phyloP scores from a whole-genome alignment of 2,888 invertebrate genomes.

The Callosobruchus maculatus region DNA sequence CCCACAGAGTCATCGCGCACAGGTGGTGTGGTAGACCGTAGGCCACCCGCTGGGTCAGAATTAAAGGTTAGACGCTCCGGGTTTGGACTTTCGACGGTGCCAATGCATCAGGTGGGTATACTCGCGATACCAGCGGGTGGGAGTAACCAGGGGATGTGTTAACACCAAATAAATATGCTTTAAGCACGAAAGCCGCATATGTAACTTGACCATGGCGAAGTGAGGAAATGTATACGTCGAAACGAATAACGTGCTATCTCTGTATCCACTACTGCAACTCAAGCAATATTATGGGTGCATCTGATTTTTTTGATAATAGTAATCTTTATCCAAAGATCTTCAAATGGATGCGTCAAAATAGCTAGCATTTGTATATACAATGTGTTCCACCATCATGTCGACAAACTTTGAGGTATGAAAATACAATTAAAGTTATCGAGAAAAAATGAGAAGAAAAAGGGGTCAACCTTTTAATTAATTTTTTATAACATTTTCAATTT shows the following conservation, averaged over 20 bases:
- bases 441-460: too few species aligned
- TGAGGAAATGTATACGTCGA: not conserved
- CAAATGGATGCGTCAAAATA: too few species aligned
- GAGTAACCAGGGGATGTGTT: not conserved
- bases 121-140: not conserved
- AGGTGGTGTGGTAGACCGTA: not conserved
- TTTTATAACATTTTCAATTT: too few species aligned
- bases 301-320: too few species aligned
- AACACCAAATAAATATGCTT: not conserved
- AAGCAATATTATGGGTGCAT: too few species aligned
- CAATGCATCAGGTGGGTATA: not conserved
- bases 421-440: too few species aligned
- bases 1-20: not conserved
- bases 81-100: not conserved
- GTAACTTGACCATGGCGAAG: not conserved
- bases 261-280: too few species aligned
- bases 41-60: not conserved
- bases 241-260: not conserved
- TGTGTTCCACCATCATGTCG: too few species aligned
- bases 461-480: too few species aligned
- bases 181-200: not conserved
- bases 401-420: too few species aligned
- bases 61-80: not conserved
- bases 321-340: too few species aligned
- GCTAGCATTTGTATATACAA: too few species aligned